Base-by-base conservation (phyloP, 53 echinoderm and acorn worm genomes). In the Hippasteria phrygiana region DNA sequence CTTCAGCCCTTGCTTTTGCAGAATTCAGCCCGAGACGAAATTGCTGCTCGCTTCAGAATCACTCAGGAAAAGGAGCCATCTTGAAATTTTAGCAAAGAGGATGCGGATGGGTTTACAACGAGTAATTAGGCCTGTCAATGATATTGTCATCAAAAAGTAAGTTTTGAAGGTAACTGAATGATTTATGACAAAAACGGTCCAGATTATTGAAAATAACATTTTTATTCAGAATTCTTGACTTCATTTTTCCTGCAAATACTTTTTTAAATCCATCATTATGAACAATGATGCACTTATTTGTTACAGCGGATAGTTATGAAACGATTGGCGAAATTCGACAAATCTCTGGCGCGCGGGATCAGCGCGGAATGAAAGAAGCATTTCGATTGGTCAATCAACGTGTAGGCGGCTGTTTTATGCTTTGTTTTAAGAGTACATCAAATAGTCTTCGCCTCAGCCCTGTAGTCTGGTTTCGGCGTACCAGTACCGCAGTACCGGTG, bases 311-410 rank as follows among this genome's bases (percentile, higher is more conserved):
- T 26, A 1, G 31, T 14, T 85, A 71, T 36, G 43, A 50, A 70
- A 46, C 22, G 24, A 20, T 17, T 33, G 71, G 35, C 31, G 85
- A 29, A 69, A 85, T 70, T 48, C 70, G 85, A 37, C 85, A 36
- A 37, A 85, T 69, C 65, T 46, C n/a, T 83, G 46, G 66, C 67
- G 85, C 67, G 85, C 85, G 75, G 50, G 50, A 47, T 36, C 69
- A 26, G 20, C 26, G 74, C 74, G 48, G 46, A 27, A 78, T 85
- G 85, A 69, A 85, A 85, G 85, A 69, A 34, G 51, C 53, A 69
- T 69, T 85, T 53, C 37, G 48, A 85, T 85, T 85, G 85, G 85
- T 35, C 81, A 70, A 71, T 85, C 46, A 38, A 85, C n/a, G 34
- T 70, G 71, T 70, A 22, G 18, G 39, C 85, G 85, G 32, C 85